Conservation (phyloP, 2,888 invertebrate species). For the Leistus spinibarbis region DNA sequence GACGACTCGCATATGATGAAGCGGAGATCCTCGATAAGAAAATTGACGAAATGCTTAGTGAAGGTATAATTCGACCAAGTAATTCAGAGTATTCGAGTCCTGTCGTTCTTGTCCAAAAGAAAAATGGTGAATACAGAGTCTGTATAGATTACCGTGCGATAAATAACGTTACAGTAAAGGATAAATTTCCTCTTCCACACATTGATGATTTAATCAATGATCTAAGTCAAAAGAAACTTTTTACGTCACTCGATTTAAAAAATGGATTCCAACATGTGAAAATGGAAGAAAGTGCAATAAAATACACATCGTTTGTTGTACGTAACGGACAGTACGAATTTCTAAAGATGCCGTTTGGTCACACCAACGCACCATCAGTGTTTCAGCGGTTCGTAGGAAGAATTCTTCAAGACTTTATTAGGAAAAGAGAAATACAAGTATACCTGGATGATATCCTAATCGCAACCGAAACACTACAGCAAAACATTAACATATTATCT, state of each 20-base stretch:
- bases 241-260: slow-evolving; percentile 41
- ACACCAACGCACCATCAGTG: slow-evolving; percentile 19
- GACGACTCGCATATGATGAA: too few species aligned
- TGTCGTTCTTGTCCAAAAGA: too few species aligned
- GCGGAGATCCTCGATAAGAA: too few species aligned
- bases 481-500: slow-evolving; percentile 30
- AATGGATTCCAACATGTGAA: slow-evolving; percentile 43
- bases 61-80: too few species aligned
- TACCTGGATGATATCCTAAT: slow-evolving; percentile 39
- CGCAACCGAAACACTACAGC: slow-evolving; percentile 26
- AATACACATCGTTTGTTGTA: slow-evolving; percentile 20
- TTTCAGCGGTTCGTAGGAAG: slow-evolving; percentile 11
- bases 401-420: slow-evolving; percentile 21
- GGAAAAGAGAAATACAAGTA: slow-evolving; percentile 12
- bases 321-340: slow-evolving; percentile 23
- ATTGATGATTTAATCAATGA: slow-evolving; percentile 9
- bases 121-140: slow-evolving; percentile 13
- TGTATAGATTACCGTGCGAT: slow-evolving; percentile 17
- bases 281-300: slow-evolving; percentile 5
- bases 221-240: slow-evolving; percentile 4
- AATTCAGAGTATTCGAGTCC: too few species aligned
- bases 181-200: slow-evolving; percentile 12
- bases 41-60: too few species aligned
- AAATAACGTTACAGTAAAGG: slow-evolving; percentile 16
- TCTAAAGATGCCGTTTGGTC: slow-evolving; percentile 26